A percentile compares a stretch with the other conserved stretches of the same genome.
Evolutionary conservation across 2,888 invertebrate species (phyloP).

Genomic region (Euphydryas editha): DNA sequence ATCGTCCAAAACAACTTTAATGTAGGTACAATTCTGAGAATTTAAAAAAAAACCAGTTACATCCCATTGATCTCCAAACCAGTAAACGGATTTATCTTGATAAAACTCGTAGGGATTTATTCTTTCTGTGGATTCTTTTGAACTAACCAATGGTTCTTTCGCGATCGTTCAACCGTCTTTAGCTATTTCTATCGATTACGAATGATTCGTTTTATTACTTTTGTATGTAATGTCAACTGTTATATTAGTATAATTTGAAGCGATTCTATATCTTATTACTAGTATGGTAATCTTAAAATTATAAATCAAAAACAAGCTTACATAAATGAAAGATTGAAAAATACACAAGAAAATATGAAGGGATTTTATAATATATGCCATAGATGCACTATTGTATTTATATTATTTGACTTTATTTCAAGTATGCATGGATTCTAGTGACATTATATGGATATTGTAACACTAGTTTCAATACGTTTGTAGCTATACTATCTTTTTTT

Average conservation of each 20-base stretch:
- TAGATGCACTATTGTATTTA: too few relatives aligned
- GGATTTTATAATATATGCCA: neutral
- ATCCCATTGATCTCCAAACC: conserved; percentile 32
- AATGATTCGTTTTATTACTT: conserved; percentile 41
- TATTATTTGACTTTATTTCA: too few relatives aligned
- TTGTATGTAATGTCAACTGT: conserved; percentile 20
- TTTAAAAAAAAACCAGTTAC: conserved; percentile 23
- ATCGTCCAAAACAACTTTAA: neutral
- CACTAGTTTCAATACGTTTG: too few relatives aligned
- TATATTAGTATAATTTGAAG: neutral
- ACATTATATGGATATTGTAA: too few relatives aligned
- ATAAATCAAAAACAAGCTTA: neutral
- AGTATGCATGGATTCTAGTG: too few relatives aligned
- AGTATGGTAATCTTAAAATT: neutral
- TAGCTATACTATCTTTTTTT: too few relatives aligned
- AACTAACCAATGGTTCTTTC: conserved; percentile 53
- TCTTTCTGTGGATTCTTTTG: conserved; percentile 61
- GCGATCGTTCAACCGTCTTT: conserved; percentile 45
- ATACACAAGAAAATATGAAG: neutral
- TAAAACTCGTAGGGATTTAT: conserved; percentile 60
- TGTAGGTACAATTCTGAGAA: neutral
- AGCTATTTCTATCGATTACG: conserved; percentile 47
- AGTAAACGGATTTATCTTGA: conserved; percentile 51
- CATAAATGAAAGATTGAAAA: too few relatives aligned
- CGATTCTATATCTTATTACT: neutral